A percentile compares a stretch with the other conserved stretches of the same genome.
Conservation (phyloP, 2,797 vertebrate genomes). For the Takifugu rubripes region DNA sequence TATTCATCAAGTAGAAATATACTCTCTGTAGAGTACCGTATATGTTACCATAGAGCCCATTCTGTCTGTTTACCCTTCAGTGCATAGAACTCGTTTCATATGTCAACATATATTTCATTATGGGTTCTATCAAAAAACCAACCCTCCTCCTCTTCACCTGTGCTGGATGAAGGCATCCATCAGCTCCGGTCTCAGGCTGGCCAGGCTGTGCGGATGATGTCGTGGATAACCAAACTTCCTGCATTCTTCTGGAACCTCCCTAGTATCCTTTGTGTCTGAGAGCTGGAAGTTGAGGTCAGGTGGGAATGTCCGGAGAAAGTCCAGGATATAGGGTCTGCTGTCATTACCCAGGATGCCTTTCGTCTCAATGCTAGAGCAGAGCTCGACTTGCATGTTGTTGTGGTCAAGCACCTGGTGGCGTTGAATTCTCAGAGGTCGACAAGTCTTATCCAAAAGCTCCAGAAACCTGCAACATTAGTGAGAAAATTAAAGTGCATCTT, state of each 20-base stretch:
- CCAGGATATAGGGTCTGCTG: slow-evolving; percentile 88
- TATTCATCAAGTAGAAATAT: not conserved
- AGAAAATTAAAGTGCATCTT: not conserved
- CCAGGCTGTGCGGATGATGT: slow-evolving; percentile 84
- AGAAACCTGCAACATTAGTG: slow-evolving; percentile 77
- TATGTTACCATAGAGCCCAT: too few relatives aligned
- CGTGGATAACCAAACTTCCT: slow-evolving; percentile 83
- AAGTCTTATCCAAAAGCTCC: slow-evolving; percentile 89
- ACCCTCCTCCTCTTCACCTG: slow-evolving; percentile 71
- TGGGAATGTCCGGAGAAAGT: slow-evolving; percentile 90
- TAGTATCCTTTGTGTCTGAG: slow-evolving; percentile 55
- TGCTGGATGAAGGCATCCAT: slow-evolving; percentile 90
- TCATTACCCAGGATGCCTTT: slow-evolving; percentile 96
- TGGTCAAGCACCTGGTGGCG: slow-evolving; percentile 88
- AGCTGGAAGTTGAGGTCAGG: slow-evolving; percentile 90
- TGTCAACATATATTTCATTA: too few relatives aligned
- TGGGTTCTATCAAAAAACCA: too few relatives aligned
- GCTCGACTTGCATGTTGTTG: slow-evolving; percentile 81
- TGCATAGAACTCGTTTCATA: too few relatives aligned
- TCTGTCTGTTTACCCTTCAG: too few relatives aligned
- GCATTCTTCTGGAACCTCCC: slow-evolving; percentile 80
- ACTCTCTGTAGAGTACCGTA: too few relatives aligned
- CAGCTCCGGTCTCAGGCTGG: slow-evolving; percentile 89
- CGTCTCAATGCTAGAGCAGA: slow-evolving; percentile 90
- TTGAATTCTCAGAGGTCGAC: slow-evolving; percentile 85